These are phyloP conservation scores for Rhodophaea formosa DNA, from an alignment of 2,888 invertebrate genomes.

Conservation along the genomic window DNA sequence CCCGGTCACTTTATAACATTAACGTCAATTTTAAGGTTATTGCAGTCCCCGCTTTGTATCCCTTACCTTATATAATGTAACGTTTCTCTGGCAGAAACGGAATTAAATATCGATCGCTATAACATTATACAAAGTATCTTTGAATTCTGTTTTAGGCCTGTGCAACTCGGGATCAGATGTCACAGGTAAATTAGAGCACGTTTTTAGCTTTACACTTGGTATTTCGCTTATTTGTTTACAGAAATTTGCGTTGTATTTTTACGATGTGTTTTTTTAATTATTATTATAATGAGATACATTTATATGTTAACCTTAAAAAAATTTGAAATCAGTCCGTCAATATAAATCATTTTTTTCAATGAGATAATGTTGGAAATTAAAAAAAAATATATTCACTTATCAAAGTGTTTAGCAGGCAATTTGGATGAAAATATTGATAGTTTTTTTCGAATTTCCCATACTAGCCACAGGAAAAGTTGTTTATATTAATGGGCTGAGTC, in stretches of 20 bases:
- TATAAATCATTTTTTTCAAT: too few relatives aligned
- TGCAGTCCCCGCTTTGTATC: not conserved
- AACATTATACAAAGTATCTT: constrained; percentile 62
- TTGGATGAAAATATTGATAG: too few relatives aligned
- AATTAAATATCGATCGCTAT: constrained; percentile 51
- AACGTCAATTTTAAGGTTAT: not conserved
- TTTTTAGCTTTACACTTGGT: constrained; percentile 25
- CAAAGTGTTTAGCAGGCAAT: too few relatives aligned
- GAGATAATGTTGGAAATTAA: too few relatives aligned
- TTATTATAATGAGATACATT: not conserved
- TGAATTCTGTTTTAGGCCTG: constrained; percentile 76
- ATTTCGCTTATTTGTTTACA: not conserved
- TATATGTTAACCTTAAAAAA: too few relatives aligned
- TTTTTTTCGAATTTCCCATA: too few relatives aligned
- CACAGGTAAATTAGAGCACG: constrained; percentile 55
- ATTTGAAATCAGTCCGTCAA: too few relatives aligned
- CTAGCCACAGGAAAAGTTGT: too few relatives aligned
- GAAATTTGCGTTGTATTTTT: too few relatives aligned
- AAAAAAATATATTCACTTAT: too few relatives aligned
- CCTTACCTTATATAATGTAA: constrained; percentile 25
- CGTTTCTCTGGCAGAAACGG: constrained; percentile 32
- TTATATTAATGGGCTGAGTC: too few relatives aligned
- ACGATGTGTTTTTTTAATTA: not conserved
- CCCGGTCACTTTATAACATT: not conserved
- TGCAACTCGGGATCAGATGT: constrained; percentile 63